These are phyloP conservation scores for Magallana gigas DNA, from an alignment of 1,140 invertebrate genomes.

Conservation along the genomic window DNA sequence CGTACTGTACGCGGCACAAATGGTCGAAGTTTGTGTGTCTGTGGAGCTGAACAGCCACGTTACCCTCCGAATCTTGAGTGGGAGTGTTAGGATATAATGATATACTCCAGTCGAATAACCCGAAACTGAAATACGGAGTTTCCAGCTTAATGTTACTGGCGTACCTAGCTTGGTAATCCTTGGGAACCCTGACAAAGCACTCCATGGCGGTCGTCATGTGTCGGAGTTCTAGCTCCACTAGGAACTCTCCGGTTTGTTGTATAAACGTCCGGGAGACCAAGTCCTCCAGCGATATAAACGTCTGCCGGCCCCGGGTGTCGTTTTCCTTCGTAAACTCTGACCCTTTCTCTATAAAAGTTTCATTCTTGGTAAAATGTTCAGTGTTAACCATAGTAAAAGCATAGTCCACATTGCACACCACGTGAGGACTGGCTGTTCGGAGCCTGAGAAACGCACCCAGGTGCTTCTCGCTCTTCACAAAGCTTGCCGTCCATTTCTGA, in stretches of 20 bases:
- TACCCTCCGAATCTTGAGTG: slow-evolving; percentile 78
- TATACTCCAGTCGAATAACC: slow-evolving; percentile 92
- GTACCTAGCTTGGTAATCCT: slow-evolving; percentile 62
- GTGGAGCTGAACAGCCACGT: slow-evolving; percentile 83
- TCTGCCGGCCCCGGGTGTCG: slow-evolving; percentile 88
- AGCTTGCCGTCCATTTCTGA: slow-evolving; percentile 92
- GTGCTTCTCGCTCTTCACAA: slow-evolving; percentile 88
- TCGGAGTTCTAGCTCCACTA: slow-evolving; percentile 89
- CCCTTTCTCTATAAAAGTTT: slow-evolving; percentile 88
- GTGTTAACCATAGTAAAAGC: slow-evolving; percentile 91
- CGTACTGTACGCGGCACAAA: slow-evolving; percentile 87
- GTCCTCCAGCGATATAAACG: slow-evolving; percentile 89
- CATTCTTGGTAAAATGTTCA: slow-evolving; percentile 90
- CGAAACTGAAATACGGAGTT: slow-evolving; percentile 87
- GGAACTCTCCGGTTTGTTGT: slow-evolving; percentile 90
- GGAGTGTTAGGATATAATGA: slow-evolving; percentile 84
- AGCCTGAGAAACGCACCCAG: slow-evolving; percentile 91
- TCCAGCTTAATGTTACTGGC: slow-evolving; percentile 82
- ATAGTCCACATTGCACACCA: slow-evolving; percentile 86
- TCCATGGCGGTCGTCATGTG: slow-evolving; percentile 89
- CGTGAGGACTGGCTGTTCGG: slow-evolving; percentile 86
- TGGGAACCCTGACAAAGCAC: slow-evolving; percentile 79
- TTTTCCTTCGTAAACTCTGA: slow-evolving; percentile 87
- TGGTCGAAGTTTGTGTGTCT: slow-evolving; percentile 91
- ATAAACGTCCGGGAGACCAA: slow-evolving; percentile 88